phyloP scores from a whole-genome alignment of 2,113 vertebrate genomes.

The Todiramphus saurophagus region DNA sequence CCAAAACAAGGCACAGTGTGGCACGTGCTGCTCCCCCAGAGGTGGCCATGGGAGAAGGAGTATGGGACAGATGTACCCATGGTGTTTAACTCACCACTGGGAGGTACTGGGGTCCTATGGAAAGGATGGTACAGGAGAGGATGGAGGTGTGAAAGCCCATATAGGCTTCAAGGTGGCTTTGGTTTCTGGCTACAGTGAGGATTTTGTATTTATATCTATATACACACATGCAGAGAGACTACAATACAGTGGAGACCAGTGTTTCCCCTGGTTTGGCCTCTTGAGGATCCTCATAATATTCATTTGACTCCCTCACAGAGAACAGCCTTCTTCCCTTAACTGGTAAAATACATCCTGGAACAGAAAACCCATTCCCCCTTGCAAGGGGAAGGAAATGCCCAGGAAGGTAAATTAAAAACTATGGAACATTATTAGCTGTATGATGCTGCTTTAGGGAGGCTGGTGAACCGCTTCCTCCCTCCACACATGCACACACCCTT shows the following conservation, averaged over 20 bases:
- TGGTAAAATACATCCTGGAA: background rate
- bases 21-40: fast-evolving
- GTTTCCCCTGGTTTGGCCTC: background rate
- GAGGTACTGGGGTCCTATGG: background rate
- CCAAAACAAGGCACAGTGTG: background rate
- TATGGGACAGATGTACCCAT: fast-evolving
- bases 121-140: background rate
- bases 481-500: background rate
- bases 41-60: fast-evolving
- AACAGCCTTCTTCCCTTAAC: background rate
- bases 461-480: background rate
- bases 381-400: background rate
- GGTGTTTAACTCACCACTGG: background rate
- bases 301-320: background rate
- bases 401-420: background rate
- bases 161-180: background rate
- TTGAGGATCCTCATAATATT: background rate
- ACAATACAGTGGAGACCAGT: background rate
- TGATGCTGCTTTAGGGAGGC: background rate
- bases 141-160: background rate
- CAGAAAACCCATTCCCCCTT: background rate
- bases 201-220: background rate
- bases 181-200: background rate
- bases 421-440: background rate
- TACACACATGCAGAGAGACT: background rate